Conservation (phyloP, 2,797 vertebrate genomes). For the Rallus crepitans region DNA sequence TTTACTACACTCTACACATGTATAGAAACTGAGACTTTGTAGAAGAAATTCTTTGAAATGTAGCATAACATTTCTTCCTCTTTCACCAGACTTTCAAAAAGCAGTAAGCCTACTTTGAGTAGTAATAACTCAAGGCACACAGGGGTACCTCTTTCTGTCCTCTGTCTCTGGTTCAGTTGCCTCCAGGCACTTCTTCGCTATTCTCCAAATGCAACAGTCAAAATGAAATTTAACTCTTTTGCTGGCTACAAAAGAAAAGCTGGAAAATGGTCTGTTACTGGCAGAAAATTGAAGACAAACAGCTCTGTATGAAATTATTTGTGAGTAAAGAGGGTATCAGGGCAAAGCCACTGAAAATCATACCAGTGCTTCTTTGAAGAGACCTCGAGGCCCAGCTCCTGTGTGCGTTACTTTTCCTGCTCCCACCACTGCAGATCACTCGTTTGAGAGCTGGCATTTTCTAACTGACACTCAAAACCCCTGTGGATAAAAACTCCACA, state of each 20-base stretch:
- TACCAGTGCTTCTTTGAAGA: neutral
- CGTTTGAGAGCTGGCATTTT: neutral
- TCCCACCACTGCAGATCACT: neutral
- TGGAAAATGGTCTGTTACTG: neutral
- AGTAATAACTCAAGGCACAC: neutral
- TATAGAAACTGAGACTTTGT: neutral
- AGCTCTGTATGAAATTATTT: neutral
- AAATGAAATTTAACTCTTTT: slow-evolving; percentile 14
- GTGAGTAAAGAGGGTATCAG: neutral
- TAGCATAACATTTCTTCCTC: neutral
- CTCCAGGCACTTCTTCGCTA: neutral
- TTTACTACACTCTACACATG: neutral
- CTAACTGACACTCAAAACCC: neutral
- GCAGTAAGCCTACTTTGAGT: neutral
- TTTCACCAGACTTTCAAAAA: neutral
- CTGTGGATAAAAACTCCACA: neutral
- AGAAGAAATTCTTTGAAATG: neutral
- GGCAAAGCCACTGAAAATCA: neutral
- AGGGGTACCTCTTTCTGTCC: neutral
- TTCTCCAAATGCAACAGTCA: neutral
- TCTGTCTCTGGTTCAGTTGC: neutral
- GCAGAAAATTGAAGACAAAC: slow-evolving; percentile 15
- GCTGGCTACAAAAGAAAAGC: neutral
- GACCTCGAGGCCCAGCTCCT: neutral
- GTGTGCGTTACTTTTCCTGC: neutral